Evolutionary conservation across 2,797 vertebrate species (phyloP), one percentile per base, ranked within the genome.

Genomic region (Myotis daubentonii): DNA sequence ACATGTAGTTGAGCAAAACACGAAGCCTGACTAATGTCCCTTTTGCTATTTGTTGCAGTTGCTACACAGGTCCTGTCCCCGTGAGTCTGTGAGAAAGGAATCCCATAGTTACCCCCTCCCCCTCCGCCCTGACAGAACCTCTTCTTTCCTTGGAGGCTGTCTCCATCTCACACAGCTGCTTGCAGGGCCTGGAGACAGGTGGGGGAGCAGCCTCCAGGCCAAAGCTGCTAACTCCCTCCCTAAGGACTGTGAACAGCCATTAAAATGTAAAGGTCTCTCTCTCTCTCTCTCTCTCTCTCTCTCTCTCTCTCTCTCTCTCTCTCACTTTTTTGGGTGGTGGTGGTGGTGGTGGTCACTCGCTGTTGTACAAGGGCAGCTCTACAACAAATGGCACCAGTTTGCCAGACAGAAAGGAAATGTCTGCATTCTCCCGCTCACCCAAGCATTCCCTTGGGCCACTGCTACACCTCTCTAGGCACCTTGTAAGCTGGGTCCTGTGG

Each of bases 61-160:
- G 66, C 95, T 86, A 85, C 87, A 91, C 74, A 83, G 93, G 93
- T 94, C 81, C 30, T 8, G 36, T 87, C 93, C 92, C 95, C 30
- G 78, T 17, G 57, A 87, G 81, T 72, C 49, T 92, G 89, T 83
- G 81, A 94, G 90, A 92, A 95, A 85, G 51, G 49, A 38, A 2
- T 65, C 66, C 66, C 72, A 16, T 28, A 9, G 57, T 62, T 44
- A 11, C 5, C 23, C 36, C 3, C 44, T 3, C 4, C 16, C 23
- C 41, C 3, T 19, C 16, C 30, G 28, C 72, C 57, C 36, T 11
- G 11, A 90, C 82, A 47, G 85, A 84, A 95, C 86, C 81, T 0
- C 96, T 88, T 97, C 94, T 97, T 89, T 93, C 97, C 96, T 98
- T 98, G 97, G 97, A 97, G 94, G 96, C 96, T 68, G 80, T 91